A percentile compares a stretch with the other conserved stretches of the same genome.
These are phyloP conservation scores for Seriola aureovittata DNA, from an alignment of 2,113 vertebrate genomes.

Conservation along the genomic window DNA sequence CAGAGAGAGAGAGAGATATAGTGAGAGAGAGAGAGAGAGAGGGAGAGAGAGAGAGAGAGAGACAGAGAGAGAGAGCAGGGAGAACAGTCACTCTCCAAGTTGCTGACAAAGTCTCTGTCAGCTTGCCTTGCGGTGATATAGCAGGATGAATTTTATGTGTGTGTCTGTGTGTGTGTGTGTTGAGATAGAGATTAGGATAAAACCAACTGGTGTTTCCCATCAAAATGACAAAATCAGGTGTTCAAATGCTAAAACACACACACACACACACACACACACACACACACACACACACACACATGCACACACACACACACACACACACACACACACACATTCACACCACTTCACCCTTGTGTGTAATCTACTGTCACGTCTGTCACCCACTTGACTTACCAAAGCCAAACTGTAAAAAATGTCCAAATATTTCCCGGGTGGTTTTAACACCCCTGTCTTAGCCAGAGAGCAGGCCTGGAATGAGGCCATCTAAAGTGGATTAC, in stretches of 20 bases:
- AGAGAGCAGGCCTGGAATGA: slow-evolving; percentile 36
- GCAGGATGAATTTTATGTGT: slow-evolving; percentile 36
- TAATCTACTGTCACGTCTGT: slow-evolving; percentile 30
- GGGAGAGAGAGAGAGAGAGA: background rate
- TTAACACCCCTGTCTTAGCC: slow-evolving; percentile 22
- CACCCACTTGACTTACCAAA: background rate
- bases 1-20: slow-evolving; percentile 31
- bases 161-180: slow-evolving; percentile 17
- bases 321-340: background rate
- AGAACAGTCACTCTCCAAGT: slow-evolving; percentile 46
- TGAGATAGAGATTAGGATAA: slow-evolving; percentile 24
- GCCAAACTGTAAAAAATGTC: slow-evolving; percentile 22
- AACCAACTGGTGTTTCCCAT: slow-evolving; percentile 18
- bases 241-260: background rate
- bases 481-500: slow-evolving; percentile 58
- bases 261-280: too few species aligned
- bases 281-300: too few species aligned
- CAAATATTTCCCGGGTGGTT: slow-evolving; percentile 36
- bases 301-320: background rate
- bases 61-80: background rate
- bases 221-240: slow-evolving; percentile 32
- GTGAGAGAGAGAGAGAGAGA: too few species aligned
- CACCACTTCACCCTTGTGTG: background rate
- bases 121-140: slow-evolving; percentile 45
- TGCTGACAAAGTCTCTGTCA: slow-evolving; percentile 73